Base-by-base conservation (phyloP, 2,888 invertebrate species). In the Dasypolia templi region DNA sequence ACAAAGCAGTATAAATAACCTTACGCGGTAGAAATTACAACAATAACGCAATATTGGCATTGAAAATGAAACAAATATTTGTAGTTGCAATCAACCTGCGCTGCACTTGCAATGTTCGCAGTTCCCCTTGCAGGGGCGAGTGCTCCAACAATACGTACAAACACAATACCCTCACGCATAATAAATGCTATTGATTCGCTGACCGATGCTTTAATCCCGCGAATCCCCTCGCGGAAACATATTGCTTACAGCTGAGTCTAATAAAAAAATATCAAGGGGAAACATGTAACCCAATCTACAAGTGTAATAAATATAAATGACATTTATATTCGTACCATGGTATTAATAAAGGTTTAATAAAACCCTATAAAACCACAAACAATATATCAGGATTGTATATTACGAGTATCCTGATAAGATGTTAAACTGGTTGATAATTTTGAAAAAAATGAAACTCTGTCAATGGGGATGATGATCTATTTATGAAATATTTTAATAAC, bases 171-270 rank as follows among this genome's bases (percentile, higher is more conserved):
- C 89, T 90, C 89, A 89, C 64, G 90, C 89, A 86, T 93, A 91
- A 94, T 92, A 92, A 93, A 92, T 90, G 88, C 89, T 92, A 93
- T 94, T 92, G 93, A 94, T 93, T 88, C 82, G 90, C 90, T 94
- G 93, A 92, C 93, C 93, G 87, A 89, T 90, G 91, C 91, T 92
- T 87, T 93, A 93, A 94, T 93, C 92, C 84, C 87, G 77, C 87
- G 89, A 93, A 93, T 93, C 91, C 90, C 90, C 89, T 77, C 67
- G 71, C 85, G 88, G 89, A 91, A 93, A 93, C 92, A 94, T 93
- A 94, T 93, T 94, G 92, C 90, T 90, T 87, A 91, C 92, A 90
- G 91, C 91, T 92, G 91, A 90, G 92, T 81, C 91, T 88, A 89
- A 92, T 92, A 92, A 91, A 87, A 85, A 87, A 80, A 79, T 81